Base-by-base conservation (phyloP, 2,797 vertebrate species). In the Cirrhinus molitorella region DNA sequence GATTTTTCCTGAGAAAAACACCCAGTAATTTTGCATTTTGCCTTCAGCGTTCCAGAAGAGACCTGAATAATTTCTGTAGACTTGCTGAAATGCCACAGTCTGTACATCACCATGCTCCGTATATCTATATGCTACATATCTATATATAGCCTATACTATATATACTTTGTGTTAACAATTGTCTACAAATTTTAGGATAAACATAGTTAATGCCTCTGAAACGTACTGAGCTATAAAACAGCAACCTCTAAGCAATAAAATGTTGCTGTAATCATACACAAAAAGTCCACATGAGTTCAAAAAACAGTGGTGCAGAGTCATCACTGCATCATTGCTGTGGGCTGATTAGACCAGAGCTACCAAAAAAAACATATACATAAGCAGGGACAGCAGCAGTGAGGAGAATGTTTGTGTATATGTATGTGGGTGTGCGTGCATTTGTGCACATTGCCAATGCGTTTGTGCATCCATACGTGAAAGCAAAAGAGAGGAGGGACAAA, bases 401-500 rank as follows among this genome's bases (percentile, higher is more conserved):
- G 28, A 59, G 57, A 77, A 25, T 5, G 19, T 63, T 59, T 80
- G 79, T 55, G 11, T 61, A 31, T 31, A 14, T 49, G 23, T 83
- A 45, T 76, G 51, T 68, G 49, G 25, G 21, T 51, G 80, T 47
- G 13, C 23, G 31, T 53, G 11, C 63, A 31, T 76, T 67, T 68
- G 61, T 67, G 34, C 37, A 16, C 47, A 43, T 76, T 76, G n/a
- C 19, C 45, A 37, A 70, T 61, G 66, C 7, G 5, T 8, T 55
- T 73, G 77, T 84, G 43, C 76, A 79, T 73, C 45, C 47, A 65
- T 74, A 63, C 45, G 87, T 88, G 59, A 51, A 21, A 74, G 68
- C 61, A 11, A 28, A 65, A 28, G 47, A 25, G 67, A 80, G 76
- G 88, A 73, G 72, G 23, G 73, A 73, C 85, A 74, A 43, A 86